A percentile compares a stretch with the other conserved stretches of the same genome.
Conservation (phyloP, 1,140 invertebrate genomes). For the Neoseiulus cucumeris region DNA sequence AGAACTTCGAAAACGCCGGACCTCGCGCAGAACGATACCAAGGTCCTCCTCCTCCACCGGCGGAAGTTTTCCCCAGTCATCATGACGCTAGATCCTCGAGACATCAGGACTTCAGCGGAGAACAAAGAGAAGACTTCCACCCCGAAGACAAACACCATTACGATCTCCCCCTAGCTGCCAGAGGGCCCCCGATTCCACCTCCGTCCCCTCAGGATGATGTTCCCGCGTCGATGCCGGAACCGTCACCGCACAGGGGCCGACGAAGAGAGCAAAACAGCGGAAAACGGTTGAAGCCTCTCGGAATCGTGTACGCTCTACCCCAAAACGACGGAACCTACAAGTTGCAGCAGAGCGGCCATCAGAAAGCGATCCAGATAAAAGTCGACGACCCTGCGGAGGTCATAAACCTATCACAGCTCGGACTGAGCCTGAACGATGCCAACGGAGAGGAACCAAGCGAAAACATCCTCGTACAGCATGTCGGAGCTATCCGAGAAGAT, state of each 20-base stretch:
- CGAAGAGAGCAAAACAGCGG: not conserved
- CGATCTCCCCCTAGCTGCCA: not conserved
- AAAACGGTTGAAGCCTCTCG: not conserved
- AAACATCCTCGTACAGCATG: not conserved
- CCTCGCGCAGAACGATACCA: not conserved
- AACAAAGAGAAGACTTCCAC: not conserved
- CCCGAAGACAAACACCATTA: not conserved
- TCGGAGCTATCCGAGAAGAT: not conserved
- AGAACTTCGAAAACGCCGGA: not conserved
- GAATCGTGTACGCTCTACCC: not conserved
- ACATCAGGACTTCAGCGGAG: conserved; percentile 5
- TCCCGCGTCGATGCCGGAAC: not conserved
- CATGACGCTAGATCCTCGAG: not conserved
- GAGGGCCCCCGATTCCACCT: not conserved
- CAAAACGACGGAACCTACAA: not conserved
- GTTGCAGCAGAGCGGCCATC: not conserved
- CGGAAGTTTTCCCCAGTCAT: not conserved
- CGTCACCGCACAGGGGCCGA: not conserved
- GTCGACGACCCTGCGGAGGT: not conserved
- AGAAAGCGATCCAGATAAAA: conserved; percentile 8
- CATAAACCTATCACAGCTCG: not conserved
- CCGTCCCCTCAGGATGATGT: not conserved
- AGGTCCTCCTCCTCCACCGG: not conserved
- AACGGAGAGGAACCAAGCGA: not conserved
- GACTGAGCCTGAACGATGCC: not conserved